These are phyloP conservation scores for Apodemus sylvaticus DNA, from an alignment of 2,113 vertebrate species.

Conservation along the genomic window DNA sequence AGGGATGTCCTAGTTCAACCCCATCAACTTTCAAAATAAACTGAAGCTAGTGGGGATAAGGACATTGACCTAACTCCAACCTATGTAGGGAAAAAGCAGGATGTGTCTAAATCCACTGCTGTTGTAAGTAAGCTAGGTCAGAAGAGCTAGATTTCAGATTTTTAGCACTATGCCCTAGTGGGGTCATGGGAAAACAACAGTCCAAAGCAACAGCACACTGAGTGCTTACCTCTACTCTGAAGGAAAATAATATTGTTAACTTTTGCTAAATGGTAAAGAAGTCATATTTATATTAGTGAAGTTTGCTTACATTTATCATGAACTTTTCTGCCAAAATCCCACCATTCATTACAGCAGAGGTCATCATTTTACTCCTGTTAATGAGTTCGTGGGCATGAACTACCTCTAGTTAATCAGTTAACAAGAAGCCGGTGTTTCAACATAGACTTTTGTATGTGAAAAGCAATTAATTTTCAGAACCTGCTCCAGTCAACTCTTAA, in stretches of 20 bases:
- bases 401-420: constrained; percentile 59
- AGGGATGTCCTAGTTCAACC: not conserved
- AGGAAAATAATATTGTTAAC: not conserved
- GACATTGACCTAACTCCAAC: not conserved
- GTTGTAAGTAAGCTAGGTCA: not conserved
- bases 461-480: constrained; percentile 54
- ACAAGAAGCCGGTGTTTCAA: constrained; percentile 37
- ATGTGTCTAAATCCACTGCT: not conserved
- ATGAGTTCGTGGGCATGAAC: constrained; percentile 36
- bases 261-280: constrained; percentile 43
- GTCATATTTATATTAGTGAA: constrained; percentile 30
- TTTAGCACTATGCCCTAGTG: not conserved
- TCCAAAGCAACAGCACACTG: not conserved
- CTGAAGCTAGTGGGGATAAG: not conserved
- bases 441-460: constrained; percentile 29
- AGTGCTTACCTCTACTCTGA: not conserved
- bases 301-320: constrained; percentile 44
- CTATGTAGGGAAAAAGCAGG: not conserved
- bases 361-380: constrained; percentile 35
- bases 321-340: constrained; percentile 61
- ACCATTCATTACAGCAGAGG: not conserved
- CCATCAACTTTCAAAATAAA: constrained; percentile 27
- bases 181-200: not conserved
- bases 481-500: constrained; percentile 17
- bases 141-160: not conserved